These are phyloP conservation scores for Falco punctatus DNA, from an alignment of 2,113 vertebrate species.

Conservation along the genomic window DNA sequence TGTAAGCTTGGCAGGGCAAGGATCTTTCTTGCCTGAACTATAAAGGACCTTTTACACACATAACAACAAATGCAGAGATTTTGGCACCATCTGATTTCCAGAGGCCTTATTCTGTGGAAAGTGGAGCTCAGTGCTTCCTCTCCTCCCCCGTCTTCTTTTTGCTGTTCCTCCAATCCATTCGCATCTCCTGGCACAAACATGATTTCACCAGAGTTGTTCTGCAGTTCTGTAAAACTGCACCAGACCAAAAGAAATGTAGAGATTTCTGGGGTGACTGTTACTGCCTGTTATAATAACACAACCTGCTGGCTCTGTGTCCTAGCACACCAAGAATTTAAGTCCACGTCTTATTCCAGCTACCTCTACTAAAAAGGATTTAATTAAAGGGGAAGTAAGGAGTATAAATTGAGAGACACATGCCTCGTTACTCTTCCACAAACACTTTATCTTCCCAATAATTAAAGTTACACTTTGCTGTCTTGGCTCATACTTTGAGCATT, in stretches of 20 bases:
- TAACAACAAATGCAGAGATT: constrained; percentile 8
- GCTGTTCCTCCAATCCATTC: not conserved
- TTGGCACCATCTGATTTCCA: constrained; percentile 15
- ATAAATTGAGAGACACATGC: not conserved
- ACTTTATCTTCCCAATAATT: not conserved
- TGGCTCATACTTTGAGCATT: not conserved
- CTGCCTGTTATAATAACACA: not conserved
- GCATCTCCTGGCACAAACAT: not conserved
- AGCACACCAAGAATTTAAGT: not conserved
- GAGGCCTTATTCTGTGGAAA: constrained; percentile 4
- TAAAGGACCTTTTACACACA: not conserved
- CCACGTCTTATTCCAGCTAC: not conserved
- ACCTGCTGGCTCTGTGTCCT: not conserved
- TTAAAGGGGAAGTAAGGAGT: not conserved
- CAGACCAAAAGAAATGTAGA: not conserved
- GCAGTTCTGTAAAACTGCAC: not conserved
- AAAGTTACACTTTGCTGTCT: not conserved
- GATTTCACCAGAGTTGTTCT: not conserved
- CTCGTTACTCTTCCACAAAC: not conserved
- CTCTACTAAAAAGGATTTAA: not conserved
- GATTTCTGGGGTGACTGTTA: not conserved
- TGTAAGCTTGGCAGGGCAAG: not conserved
- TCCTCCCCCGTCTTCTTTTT: not conserved
- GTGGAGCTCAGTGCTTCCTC: not conserved
- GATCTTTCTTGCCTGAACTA: constrained; percentile 1